phyloP scores from a whole-genome alignment of 2,797 vertebrate species.

The Eospalax fontanierii region DNA sequence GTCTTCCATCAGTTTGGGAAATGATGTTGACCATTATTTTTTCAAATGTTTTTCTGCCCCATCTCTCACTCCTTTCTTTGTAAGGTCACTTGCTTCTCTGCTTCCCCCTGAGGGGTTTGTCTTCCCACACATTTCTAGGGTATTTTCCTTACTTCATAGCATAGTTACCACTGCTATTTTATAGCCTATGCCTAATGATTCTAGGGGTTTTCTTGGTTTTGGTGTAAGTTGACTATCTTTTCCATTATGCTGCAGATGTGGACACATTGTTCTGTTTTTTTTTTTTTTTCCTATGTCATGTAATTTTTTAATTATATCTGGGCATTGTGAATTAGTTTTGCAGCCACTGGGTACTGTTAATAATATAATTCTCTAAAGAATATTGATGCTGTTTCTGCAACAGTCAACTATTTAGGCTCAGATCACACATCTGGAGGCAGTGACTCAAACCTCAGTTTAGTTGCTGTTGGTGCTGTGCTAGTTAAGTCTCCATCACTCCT shows the following conservation, averaged over 20 bases:
- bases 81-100: background rate
- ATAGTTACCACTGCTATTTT: too few relatives aligned
- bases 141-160: too few relatives aligned
- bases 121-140: too few relatives aligned
- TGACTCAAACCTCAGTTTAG: slow-evolving; percentile 17
- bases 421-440: slow-evolving; percentile 9
- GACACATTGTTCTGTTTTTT: too few relatives aligned
- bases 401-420: slow-evolving; percentile 38
- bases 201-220: too few relatives aligned
- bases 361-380: slow-evolving; percentile 29
- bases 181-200: too few relatives aligned
- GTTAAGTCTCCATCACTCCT: background rate
- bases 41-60: background rate
- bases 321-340: slow-evolving; percentile 1
- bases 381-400: background rate
- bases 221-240: too few relatives aligned
- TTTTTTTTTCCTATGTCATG: too few relatives aligned
- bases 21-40: background rate
- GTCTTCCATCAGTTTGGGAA: background rate
- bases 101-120: too few relatives aligned
- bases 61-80: slow-evolving; percentile 12
- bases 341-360: background rate
- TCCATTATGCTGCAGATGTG: too few relatives aligned
- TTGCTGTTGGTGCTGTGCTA: background rate
- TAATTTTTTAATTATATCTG: background rate